Percentiles rank a stretch among this genome's conserved stretches.
Evolutionary conservation across 2,113 vertebrate species (phyloP).

Genomic region (Lampris incognitus): DNA sequence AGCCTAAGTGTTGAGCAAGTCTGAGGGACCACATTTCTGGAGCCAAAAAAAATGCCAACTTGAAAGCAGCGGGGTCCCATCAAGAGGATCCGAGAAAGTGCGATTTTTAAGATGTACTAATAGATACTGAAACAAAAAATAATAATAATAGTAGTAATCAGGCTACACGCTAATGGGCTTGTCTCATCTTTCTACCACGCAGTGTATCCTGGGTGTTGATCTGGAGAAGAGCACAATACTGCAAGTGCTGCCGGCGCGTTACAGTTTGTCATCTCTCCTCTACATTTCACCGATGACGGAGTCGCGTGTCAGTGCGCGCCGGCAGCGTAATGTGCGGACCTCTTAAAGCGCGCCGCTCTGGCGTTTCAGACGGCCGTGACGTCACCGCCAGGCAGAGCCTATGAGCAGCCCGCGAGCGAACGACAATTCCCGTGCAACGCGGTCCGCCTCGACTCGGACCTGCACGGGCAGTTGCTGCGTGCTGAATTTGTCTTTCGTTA

Average conservation of each 20-base stretch:
- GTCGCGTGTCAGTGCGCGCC: conserved; percentile 51
- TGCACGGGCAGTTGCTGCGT: no score
- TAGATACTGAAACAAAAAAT: background rate
- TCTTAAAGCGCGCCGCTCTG: conserved; percentile 72
- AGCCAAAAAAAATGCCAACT: conserved; percentile 26
- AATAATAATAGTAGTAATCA: no score
- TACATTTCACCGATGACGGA: conserved; percentile 31
- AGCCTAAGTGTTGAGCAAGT: conserved; percentile 8
- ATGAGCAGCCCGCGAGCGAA: conserved; percentile 15
- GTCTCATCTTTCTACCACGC: conserved; percentile 1
- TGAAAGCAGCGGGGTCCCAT: conserved; percentile 40
- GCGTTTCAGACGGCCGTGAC: conserved; percentile 36
- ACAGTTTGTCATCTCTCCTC: conserved; percentile 41
- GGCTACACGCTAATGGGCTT: background rate
- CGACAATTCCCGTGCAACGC: no score
- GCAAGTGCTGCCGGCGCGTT: conserved; percentile 25
- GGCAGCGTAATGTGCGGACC: conserved; percentile 81
- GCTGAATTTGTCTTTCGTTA: no score
- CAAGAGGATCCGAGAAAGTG: conserved; percentile 39
- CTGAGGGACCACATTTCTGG: conserved; percentile 39
- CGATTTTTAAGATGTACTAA: background rate
- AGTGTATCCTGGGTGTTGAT: conserved; percentile 45
- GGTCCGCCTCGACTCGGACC: no score
- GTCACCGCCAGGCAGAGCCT: conserved; percentile 43
- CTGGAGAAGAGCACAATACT: conserved; percentile 15